phyloP scores from a whole-genome alignment of 2,888 invertebrate species.

The Stenolophus ochropezus region DNA sequence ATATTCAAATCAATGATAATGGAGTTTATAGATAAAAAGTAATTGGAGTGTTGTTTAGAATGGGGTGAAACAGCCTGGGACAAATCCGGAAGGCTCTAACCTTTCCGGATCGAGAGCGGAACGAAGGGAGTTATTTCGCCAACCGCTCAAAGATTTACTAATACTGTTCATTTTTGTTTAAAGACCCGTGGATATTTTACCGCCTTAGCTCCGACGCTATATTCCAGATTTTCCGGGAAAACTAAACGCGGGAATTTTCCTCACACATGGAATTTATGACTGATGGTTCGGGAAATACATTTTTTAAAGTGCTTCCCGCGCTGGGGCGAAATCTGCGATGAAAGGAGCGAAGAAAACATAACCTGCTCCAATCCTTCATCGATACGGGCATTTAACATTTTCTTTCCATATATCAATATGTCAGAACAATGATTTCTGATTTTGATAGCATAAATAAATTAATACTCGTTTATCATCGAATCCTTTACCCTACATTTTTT shows the following conservation, averaged over 20 bases:
- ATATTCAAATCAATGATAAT: too few relatives aligned
- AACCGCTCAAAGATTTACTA: conserved; percentile 24
- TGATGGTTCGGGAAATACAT: conserved; percentile 4
- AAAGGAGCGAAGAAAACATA: background rate
- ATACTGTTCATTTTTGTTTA: conserved; percentile 35
- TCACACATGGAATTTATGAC: conserved; percentile 29
- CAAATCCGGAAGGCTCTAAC: background rate
- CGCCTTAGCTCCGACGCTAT: background rate
- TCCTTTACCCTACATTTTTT: background rate
- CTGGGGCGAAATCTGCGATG: background rate
- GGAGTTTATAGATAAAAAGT: too few relatives aligned
- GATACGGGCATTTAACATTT: background rate
- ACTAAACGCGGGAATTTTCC: conserved; percentile 25
- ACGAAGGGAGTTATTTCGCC: conserved; percentile 22
- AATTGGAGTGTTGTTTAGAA: too few relatives aligned
- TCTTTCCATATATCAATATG: background rate
- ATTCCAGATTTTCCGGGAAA: conserved; percentile 11
- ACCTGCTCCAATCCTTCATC: background rate
- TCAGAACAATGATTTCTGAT: background rate
- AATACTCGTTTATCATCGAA: background rate
- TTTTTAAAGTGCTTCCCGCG: background rate
- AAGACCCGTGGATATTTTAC: conserved; percentile 35
- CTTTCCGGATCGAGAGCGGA: conserved; percentile 4
- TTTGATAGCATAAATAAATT: background rate
- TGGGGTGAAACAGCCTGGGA: too few relatives aligned